These are phyloP conservation scores for Lypha dubia DNA, from an alignment of 2,888 invertebrate species.

Conservation along the genomic window DNA sequence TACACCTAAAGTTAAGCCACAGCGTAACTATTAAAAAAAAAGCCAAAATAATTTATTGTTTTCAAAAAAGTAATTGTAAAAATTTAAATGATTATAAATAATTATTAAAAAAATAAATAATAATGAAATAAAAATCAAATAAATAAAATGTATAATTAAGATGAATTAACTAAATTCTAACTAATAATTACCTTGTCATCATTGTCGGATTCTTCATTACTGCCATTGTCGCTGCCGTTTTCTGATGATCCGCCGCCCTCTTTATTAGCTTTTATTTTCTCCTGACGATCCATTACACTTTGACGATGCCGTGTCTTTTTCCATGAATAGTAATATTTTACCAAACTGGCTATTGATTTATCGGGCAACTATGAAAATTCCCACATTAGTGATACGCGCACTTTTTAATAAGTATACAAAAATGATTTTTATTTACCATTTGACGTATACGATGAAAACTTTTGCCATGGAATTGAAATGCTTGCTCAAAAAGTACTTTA, in stretches of 20 bases:
- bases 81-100: constrained; percentile 16
- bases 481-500: constrained; percentile 98
- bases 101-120: constrained; percentile 8
- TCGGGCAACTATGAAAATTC: constrained; percentile 91
- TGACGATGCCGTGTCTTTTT: constrained; percentile 96
- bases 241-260: constrained; percentile 88
- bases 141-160: constrained; percentile 50
- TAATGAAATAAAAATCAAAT: constrained; percentile 39
- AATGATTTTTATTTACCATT: constrained; percentile 88
- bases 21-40: constrained; percentile 64
- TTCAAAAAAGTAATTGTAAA: constrained; percentile 54
- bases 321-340: constrained; percentile 99
- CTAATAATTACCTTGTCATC: constrained; percentile 91
- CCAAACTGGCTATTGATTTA: constrained; percentile 97
- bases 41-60: constrained; percentile 46
- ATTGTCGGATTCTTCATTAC: constrained; percentile 93
- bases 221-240: constrained; percentile 92
- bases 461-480: constrained; percentile 99
- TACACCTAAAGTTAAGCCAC: constrained; percentile 64
- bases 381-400: background rate
- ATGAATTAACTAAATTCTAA: constrained; percentile 72
- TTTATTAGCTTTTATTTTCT: constrained; percentile 84
- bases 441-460: constrained; percentile 98
- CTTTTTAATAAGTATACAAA: background rate
- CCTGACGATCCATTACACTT: constrained; percentile 96